Evolutionary conservation across 1,140 invertebrate genomes (phyloP).

Genomic region (Drosophila funebris): DNA sequence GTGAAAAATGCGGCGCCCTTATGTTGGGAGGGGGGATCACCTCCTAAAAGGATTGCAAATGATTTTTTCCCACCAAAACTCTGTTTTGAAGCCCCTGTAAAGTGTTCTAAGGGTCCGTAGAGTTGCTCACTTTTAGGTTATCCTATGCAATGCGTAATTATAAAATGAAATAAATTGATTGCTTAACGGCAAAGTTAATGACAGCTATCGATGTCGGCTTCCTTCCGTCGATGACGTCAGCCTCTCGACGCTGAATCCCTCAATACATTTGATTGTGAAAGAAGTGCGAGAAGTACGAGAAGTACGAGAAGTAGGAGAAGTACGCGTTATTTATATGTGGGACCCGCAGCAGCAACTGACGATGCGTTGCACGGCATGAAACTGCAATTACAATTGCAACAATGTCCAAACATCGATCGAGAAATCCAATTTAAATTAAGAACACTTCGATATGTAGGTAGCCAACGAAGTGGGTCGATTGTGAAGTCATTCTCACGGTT

Average conservation of each 20-base stretch:
- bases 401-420: constrained; percentile 50
- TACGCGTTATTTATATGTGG: constrained; percentile 36
- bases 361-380: constrained; percentile 12
- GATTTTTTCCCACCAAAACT: constrained; percentile 67
- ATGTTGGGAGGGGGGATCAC: constrained; percentile 39
- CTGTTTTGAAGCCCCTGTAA: too few species aligned
- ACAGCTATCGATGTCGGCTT: constrained; percentile 42
- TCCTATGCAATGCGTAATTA: constrained; percentile 45
- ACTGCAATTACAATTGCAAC: constrained; percentile 31
- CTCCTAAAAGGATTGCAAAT: constrained; percentile 59
- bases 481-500: constrained; percentile 46
- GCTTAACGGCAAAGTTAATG: constrained; percentile 65
- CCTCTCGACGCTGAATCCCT: background rate
- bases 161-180: constrained; percentile 79
- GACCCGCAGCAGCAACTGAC: constrained; percentile 39
- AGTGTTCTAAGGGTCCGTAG: constrained; percentile 14
- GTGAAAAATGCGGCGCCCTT: constrained; percentile 49
- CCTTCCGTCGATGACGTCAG: constrained; percentile 46
- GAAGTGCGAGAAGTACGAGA: background rate
- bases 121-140: constrained; percentile 60
- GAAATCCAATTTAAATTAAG: constrained; percentile 78
- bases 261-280: background rate
- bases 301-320: background rate
- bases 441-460: constrained; percentile 42
- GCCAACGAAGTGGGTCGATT: constrained; percentile 21